These are phyloP conservation scores for Sebastes steindachneri DNA, from an alignment of 2,797 vertebrate genomes.

Conservation along the genomic window DNA sequence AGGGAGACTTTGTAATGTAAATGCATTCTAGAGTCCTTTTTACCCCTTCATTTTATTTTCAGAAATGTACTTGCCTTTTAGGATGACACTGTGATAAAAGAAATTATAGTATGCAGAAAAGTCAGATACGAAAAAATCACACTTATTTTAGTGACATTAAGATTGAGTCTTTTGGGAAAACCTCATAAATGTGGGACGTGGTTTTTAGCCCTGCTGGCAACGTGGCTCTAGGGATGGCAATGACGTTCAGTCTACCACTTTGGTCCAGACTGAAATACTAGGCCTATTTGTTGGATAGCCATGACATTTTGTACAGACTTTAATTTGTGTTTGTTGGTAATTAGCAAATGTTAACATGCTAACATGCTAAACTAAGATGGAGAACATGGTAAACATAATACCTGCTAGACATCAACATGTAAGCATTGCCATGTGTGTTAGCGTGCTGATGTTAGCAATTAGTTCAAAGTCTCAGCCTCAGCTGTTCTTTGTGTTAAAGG, in stretches of 20 bases:
- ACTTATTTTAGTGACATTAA: not conserved
- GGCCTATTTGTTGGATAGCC: no score
- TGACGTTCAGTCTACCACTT: not conserved
- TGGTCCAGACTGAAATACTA: not conserved
- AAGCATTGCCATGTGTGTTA: no score
- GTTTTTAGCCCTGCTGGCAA: not conserved
- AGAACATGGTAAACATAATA: no score
- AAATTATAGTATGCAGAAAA: not conserved
- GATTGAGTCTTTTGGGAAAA: not conserved
- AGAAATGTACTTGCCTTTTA: not conserved
- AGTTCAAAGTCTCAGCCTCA: no score
- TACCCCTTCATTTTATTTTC: not conserved
- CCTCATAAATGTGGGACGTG: not conserved
- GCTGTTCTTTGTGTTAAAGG: no score
- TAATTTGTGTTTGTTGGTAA: not conserved
- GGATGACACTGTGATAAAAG: not conserved
- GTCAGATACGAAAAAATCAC: not conserved
- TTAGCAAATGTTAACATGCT: no score
- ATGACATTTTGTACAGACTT: no score
- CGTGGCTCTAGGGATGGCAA: not conserved
- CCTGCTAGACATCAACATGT: no score
- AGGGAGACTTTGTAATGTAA: constrained; percentile 11
- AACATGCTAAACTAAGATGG: no score
- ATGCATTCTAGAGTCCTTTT: not conserved
- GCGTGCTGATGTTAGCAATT: no score